Conservation (phyloP, 2,113 vertebrate species). For the Chloropsis hardwickii region DNA sequence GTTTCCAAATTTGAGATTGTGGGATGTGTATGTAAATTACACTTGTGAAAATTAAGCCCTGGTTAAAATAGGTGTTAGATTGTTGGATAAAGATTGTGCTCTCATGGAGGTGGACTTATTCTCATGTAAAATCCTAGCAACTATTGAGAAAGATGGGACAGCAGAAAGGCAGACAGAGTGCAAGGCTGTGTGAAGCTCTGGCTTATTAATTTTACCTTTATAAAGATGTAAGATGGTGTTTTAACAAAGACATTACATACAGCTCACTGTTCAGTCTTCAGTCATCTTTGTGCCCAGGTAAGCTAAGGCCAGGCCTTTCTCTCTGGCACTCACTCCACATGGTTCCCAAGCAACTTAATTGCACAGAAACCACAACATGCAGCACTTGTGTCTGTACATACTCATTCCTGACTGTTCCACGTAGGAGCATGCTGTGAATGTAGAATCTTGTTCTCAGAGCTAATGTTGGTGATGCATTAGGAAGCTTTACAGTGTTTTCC, state of each 20-base stretch:
- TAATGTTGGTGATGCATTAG: neutral
- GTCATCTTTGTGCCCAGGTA: neutral
- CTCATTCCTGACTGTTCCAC: neutral
- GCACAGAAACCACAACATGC: neutral
- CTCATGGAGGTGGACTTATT: neutral
- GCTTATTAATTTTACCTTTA: neutral
- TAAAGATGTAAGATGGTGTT: neutral
- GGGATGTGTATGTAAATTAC: neutral
- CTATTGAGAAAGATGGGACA: neutral
- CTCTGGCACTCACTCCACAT: rapidly evolving
- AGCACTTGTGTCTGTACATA: neutral
- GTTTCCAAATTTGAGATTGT: neutral
- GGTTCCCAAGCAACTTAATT: neutral
- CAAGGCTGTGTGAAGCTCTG: neutral
- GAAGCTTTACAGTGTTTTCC: neutral
- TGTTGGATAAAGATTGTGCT: neutral
- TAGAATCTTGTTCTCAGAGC: neutral
- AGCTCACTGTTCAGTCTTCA: neutral
- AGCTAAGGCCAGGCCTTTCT: neutral
- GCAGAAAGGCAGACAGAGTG: neutral
- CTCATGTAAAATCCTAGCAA: neutral
- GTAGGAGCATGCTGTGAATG: rapidly evolving
- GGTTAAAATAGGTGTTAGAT: neutral
- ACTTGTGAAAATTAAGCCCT: neutral
- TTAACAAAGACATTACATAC: neutral